These are phyloP conservation scores for Indicator maculatus DNA, from an alignment of 2,113 vertebrate species.

Conservation along the genomic window DNA sequence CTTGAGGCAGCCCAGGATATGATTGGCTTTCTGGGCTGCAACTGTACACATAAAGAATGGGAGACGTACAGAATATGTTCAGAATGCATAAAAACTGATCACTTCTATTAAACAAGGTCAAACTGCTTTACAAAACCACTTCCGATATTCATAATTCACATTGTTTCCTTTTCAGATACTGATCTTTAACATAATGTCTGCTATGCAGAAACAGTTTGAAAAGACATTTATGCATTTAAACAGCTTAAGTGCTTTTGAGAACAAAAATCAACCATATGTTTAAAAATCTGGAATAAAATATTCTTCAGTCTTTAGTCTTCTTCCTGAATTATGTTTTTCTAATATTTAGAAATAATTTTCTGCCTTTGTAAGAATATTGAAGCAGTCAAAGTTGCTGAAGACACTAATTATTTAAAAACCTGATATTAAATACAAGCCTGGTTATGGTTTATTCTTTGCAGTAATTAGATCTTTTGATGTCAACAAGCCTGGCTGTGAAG, in stretches of 20 bases:
- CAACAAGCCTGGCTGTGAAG: slow-evolving; percentile 98
- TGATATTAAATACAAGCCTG: not conserved
- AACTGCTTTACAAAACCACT: no score
- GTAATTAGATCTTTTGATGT: slow-evolving; percentile 98
- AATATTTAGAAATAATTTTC: not conserved
- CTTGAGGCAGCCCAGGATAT: no score
- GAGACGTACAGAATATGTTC: not conserved
- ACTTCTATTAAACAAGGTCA: no score
- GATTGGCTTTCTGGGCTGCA: no score
- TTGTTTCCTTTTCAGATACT: not conserved
- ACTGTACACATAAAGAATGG: not conserved
- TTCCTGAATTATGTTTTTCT: not conserved
- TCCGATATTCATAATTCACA: not conserved
- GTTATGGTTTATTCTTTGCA: slow-evolving; percentile 62
- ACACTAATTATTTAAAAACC: not conserved
- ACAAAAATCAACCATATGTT: not conserved
- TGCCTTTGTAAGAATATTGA: not conserved
- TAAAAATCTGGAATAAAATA: not conserved
- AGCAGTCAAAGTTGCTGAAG: not conserved
- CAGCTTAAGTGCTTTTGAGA: not conserved
- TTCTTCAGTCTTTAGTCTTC: not conserved
- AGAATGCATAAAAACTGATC: not conserved
- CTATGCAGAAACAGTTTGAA: not conserved
- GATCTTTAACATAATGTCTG: not conserved
- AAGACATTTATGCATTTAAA: not conserved